Evolutionary conservation across 1,140 invertebrate species (phyloP).

Genomic region (Drosophila rufa): DNA sequence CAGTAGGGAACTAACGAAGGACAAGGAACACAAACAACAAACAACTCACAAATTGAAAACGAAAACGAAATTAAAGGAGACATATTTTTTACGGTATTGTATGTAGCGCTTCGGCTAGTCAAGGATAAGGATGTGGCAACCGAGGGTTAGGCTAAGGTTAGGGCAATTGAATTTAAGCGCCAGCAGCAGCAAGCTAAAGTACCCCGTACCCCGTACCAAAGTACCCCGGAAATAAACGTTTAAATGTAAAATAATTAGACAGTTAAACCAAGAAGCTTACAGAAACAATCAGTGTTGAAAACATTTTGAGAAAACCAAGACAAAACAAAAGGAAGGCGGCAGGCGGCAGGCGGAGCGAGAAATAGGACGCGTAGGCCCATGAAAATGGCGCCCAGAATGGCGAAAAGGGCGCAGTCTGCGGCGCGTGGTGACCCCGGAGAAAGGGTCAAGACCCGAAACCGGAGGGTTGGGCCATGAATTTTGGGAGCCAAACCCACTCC

Average conservation of each 20-base stretch:
- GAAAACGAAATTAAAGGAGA: conserved; percentile 44
- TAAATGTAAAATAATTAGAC: conserved; percentile 84
- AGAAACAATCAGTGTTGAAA: conserved; percentile 85
- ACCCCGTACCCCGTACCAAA: conserved; percentile 16
- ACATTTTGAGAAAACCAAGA: conserved; percentile 75
- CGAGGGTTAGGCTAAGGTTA: conserved; percentile 64
- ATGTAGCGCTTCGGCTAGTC: conserved; percentile 68
- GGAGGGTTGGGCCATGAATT: background rate
- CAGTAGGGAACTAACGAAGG: conserved; percentile 35
- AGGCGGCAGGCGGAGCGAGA: conserved; percentile 11
- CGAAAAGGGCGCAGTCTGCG: conserved; percentile 58
- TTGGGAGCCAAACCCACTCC: conserved; percentile 1
- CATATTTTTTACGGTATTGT: conserved; percentile 78
- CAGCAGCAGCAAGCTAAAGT: conserved; percentile 57
- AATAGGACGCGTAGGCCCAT: conserved; percentile 26
- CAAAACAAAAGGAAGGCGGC: conserved; percentile 32
- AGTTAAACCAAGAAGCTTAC: conserved; percentile 85
- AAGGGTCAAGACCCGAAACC: conserved; percentile 45
- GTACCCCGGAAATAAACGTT: conserved; percentile 69
- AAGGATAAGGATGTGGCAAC: conserved; percentile 37
- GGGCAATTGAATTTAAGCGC: conserved; percentile 69
- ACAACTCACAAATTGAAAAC: conserved; percentile 42
- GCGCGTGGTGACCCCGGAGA: conserved; percentile 55
- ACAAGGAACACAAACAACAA: conserved; percentile 10
- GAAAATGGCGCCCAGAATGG: conserved; percentile 22